Evolutionary conservation across 2,888 invertebrate genomes (phyloP).

Genomic region (Operophtera brumata): DNA sequence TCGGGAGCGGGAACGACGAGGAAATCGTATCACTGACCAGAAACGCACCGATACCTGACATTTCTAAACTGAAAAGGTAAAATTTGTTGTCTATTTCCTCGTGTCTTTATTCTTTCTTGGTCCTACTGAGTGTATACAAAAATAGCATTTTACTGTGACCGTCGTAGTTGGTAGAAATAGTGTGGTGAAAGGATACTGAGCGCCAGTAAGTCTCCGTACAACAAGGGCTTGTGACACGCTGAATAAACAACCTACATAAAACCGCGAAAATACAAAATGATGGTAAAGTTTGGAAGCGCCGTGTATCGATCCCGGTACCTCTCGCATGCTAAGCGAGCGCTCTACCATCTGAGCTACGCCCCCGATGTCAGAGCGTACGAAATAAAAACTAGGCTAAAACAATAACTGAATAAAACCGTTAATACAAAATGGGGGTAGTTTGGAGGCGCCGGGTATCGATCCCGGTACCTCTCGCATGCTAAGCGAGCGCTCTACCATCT

Average conservation of each 20-base stretch:
- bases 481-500: slow-evolving; percentile 82
- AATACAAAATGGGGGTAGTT: slow-evolving; percentile 2
- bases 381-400: too few species aligned
- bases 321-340: slow-evolving; percentile 81
- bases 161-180: too few species aligned
- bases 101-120: too few species aligned
- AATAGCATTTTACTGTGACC: too few species aligned
- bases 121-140: too few species aligned
- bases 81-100: not conserved
- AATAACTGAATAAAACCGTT: too few species aligned
- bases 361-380: not conserved
- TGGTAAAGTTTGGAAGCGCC: slow-evolving; percentile 77
- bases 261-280: too few species aligned
- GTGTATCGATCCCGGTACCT: slow-evolving; percentile 81
- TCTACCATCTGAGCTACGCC: slow-evolving; percentile 67
- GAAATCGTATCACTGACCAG: slow-evolving; percentile 84
- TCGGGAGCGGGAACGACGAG: slow-evolving; percentile 78
- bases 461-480: slow-evolving; percentile 81
- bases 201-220: too few species aligned
- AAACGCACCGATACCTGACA: slow-evolving; percentile 79
- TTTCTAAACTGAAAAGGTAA: slow-evolving; percentile 68
- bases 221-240: too few species aligned
- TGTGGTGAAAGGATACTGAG: too few species aligned
- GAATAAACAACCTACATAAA: too few species aligned
- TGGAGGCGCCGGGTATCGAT: slow-evolving; percentile 57